Percentiles rank a stretch among this genome's conserved stretches.
phyloP scores from a whole-genome alignment of 2,888 invertebrate genomes.

The Limnephilus rhombicus region DNA sequence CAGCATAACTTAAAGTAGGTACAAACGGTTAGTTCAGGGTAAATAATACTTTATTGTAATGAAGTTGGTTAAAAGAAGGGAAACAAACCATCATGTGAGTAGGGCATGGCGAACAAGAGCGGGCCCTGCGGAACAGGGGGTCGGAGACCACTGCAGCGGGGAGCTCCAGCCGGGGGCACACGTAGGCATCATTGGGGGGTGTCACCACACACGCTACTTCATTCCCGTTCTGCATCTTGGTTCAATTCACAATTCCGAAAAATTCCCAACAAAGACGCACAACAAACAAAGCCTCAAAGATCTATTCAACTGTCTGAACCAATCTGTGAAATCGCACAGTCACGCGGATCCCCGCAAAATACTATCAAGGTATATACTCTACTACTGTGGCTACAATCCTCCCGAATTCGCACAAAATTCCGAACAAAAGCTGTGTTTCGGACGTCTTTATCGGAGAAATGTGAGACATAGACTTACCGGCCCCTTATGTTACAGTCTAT shows the following conservation, averaged over 20 bases:
- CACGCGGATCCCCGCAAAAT: not conserved
- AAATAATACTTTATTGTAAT: not conserved
- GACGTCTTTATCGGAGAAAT: too few species aligned
- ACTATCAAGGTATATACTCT: not conserved
- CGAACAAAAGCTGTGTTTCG: not conserved
- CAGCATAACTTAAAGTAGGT: not conserved
- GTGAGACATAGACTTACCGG: too few species aligned
- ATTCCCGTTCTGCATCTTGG: slow-evolving; percentile 61
- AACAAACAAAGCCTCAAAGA: not conserved
- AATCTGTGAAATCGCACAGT: not conserved
- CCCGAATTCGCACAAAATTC: slow-evolving; percentile 1
- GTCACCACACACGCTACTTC: slow-evolving; percentile 62
- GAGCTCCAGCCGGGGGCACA: slow-evolving; percentile 33
- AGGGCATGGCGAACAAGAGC: slow-evolving; percentile 64
- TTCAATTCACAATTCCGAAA: not conserved
- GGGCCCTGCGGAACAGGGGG: slow-evolving; percentile 54
- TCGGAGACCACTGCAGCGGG: slow-evolving; percentile 37
- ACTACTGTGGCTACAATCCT: not conserved
- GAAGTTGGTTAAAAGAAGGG: not conserved
- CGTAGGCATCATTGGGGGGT: slow-evolving; percentile 53
- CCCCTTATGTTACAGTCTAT: too few species aligned
- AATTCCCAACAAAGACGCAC: slow-evolving; percentile 19
- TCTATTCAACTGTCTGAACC: not conserved
- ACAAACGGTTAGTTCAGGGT: not conserved
- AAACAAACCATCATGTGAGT: slow-evolving; percentile 59